Base-by-base conservation (phyloP, 2,113 vertebrate genomes). In the Seriola rivoliana region DNA sequence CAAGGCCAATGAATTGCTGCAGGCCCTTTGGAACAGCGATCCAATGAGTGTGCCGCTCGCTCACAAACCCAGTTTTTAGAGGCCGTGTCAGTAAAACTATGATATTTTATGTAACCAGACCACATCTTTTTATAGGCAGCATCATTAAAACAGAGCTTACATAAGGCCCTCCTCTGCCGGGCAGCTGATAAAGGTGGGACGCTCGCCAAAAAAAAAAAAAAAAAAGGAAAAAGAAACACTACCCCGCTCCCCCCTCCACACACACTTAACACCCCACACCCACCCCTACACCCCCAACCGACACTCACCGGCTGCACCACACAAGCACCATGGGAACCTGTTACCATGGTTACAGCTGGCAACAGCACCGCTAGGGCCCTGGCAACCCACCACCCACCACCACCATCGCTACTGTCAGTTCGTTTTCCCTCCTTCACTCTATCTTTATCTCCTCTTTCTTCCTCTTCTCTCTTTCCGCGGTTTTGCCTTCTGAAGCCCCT, bases 341-440 rank as follows among this genome's bases (percentile, higher is more conserved):
- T 95, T 94, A 80, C 95, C 91, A 93, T 95, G 92, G 95, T 77
- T 93, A 95, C 94, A 80, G 82, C 85, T 92, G 89, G 90, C 91
- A 93, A 91, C 87, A 85, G 85, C 91, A 85, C 85, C 42, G 19
- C 80, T 25, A 77, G 84, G 88, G 85, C 87, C 81, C 88, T 88
- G 91, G 87, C 81, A 93, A 83, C 89, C 59, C 84, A 81, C 87
- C 85, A 77, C 85, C 87, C 85, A 82, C 72, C 82, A 62, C 50
- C 77, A 63, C 57, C 79, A 80, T 57, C 72, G 14, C 70, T 62
- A 25, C 66, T 68, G 58, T 84, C 60, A 71, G 42, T 59, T 80
- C 16, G 2, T 60, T 63, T 29, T 75, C 44, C 60, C 81, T 78
- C 70, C 63, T 86, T 84, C 71, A 1, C 58, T 87, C 68, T 59